Conservation (phyloP, 2,888 invertebrate species). For the Sycophila texana region DNA sequence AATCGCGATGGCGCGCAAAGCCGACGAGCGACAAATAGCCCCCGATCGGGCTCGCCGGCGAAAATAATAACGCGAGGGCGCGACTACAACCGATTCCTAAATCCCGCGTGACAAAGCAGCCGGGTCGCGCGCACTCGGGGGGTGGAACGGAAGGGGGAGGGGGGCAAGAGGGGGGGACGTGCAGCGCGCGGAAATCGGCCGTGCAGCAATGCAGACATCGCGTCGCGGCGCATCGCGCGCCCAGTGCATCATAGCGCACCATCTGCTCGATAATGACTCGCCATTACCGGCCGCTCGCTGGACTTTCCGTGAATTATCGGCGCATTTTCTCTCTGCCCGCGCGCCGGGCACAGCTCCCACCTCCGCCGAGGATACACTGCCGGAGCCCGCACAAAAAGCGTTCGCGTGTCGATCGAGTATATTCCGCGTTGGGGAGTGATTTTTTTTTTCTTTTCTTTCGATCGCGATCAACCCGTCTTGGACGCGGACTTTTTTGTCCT, state of each 20-base stretch:
- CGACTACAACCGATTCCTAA: slow-evolving; percentile 34
- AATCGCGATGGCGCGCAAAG: not conserved
- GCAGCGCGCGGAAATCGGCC: slow-evolving; percentile 16
- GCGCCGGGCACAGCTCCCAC: not conserved
- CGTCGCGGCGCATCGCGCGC: slow-evolving; percentile 48
- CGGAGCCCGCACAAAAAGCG: no score
- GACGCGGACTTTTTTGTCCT: no score
- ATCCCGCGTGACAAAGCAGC: slow-evolving; percentile 43
- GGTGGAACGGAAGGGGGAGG: not conserved
- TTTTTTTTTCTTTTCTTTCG: no score
- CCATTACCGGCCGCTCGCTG: slow-evolving; percentile 67
- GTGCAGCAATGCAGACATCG: slow-evolving; percentile 17
- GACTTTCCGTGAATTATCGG: slow-evolving; percentile 74
- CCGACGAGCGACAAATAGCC: not conserved
- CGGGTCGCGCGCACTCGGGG: not conserved
- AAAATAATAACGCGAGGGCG: slow-evolving; percentile 19
- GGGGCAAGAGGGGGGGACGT: not conserved
- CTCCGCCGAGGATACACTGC: not conserved
- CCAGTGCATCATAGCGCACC: slow-evolving; percentile 74
- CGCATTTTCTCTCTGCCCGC: slow-evolving; percentile 66
- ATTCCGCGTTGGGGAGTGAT: no score
- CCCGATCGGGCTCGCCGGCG: not conserved
- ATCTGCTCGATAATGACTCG: slow-evolving; percentile 74
- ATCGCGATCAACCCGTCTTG: no score
- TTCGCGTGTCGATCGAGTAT: no score